Conservation (phyloP, 2,888 invertebrate genomes). For the Limulus polyphemus region DNA sequence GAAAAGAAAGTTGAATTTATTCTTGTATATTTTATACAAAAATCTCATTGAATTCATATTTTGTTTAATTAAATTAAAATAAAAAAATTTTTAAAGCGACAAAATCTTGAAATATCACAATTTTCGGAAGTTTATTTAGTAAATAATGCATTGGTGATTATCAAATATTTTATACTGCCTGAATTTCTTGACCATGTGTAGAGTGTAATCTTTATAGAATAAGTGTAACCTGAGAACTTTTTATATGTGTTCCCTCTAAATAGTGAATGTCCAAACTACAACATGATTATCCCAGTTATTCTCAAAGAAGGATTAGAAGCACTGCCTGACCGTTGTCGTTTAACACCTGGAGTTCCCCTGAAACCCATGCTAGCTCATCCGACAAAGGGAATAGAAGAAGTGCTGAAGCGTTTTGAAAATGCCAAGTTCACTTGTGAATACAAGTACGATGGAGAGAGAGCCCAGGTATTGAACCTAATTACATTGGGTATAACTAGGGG, state of each 20-base stretch:
- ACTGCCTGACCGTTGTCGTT: slow-evolving; percentile 64
- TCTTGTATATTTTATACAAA: too few species aligned
- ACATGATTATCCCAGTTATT: slow-evolving; percentile 63
- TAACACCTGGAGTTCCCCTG: slow-evolving; percentile 82
- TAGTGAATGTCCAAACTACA: slow-evolving; percentile 91
- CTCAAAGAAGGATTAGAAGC: slow-evolving; percentile 59
- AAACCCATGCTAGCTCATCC: slow-evolving; percentile 99
- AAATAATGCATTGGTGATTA: too few species aligned
- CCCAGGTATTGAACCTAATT: slow-evolving; percentile 47
- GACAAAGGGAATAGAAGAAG: slow-evolving; percentile 81
- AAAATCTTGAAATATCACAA: too few species aligned
- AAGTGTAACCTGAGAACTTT: too few species aligned
- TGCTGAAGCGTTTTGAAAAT: slow-evolving; percentile 69
- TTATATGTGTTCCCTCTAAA: neutral
- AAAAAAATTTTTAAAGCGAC: too few species aligned
- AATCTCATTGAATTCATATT: too few species aligned
- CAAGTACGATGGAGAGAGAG: slow-evolving; percentile 98
- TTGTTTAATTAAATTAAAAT: too few species aligned
- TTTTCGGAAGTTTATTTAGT: too few species aligned
- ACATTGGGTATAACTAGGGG: neutral
- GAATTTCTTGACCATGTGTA: too few species aligned
- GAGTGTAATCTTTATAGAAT: too few species aligned
- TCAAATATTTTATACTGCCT: too few species aligned
- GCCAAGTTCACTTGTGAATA: slow-evolving; percentile 92
- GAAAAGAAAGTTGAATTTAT: too few species aligned